These are phyloP conservation scores for Diadegma fenestrale DNA, from an alignment of 2,888 invertebrate genomes.

Conservation along the genomic window DNA sequence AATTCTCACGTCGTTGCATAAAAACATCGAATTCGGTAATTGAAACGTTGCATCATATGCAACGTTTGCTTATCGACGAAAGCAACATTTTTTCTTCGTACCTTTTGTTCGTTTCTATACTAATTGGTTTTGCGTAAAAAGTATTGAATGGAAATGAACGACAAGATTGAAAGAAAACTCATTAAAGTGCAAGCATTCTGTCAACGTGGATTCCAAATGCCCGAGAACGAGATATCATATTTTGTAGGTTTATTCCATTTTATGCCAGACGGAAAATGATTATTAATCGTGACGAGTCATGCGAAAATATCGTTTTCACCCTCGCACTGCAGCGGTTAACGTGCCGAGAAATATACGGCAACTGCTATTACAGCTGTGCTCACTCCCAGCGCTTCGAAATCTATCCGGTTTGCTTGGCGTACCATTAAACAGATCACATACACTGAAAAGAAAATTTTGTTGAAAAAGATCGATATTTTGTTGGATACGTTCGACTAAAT, in stretches of 20 bases:
- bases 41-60: too few species aligned
- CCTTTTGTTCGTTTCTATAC: neutral
- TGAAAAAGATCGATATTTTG: too few species aligned
- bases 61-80: neutral
- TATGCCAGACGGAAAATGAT: conserved; percentile 56
- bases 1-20: neutral
- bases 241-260: conserved; percentile 52
- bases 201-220: neutral
- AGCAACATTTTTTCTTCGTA: neutral
- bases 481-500: too few species aligned
- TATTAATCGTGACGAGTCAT: conserved; percentile 67
- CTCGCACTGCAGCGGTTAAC: conserved; percentile 34
- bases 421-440: conserved; percentile 4
- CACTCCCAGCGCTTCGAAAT: conserved; percentile 66
- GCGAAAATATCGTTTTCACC: conserved; percentile 57
- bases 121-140: neutral
- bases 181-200: conserved; percentile 3
- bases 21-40: neutral
- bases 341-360: conserved; percentile 29
- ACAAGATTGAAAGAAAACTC: conserved; percentile 5
- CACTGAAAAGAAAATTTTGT: too few species aligned
- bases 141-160: neutral
- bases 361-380: conserved; percentile 65
- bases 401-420: conserved; percentile 44
- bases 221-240: conserved; percentile 3